phyloP scores from a whole-genome alignment of 2,888 invertebrate species.

The Oscheius onirici region DNA sequence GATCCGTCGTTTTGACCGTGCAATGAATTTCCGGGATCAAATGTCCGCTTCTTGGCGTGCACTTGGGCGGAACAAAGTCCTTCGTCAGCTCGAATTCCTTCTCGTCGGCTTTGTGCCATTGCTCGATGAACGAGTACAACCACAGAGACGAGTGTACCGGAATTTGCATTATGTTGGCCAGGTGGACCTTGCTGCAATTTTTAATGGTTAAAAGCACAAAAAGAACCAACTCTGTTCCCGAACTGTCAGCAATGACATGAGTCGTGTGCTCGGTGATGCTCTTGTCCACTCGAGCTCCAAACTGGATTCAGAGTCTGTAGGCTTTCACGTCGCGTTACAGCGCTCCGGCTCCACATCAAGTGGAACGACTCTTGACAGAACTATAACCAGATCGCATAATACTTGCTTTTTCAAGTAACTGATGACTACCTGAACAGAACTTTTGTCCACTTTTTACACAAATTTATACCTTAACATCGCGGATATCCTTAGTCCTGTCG shows the following conservation, averaged over 20 bases:
- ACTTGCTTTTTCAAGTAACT: conserved; percentile 54
- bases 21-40: conserved; percentile 44
- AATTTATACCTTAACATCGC: conserved; percentile 58
- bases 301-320: conserved; percentile 59
- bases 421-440: conserved; percentile 56
- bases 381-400: conserved; percentile 55
- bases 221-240: conserved; percentile 61
- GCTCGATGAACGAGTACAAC: conserved; percentile 62
- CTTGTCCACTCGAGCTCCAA: conserved; percentile 60
- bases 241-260: conserved; percentile 82
- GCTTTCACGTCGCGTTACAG: too few species aligned
- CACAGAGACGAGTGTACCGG: conserved; percentile 61
- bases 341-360: conserved; percentile 46
- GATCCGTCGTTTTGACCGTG: conserved; percentile 45
- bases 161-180: conserved; percentile 51
- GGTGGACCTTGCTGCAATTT: conserved; percentile 61
- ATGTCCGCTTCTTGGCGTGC: conserved; percentile 37
- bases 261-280: conserved; percentile 77
- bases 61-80: conserved; percentile 38
- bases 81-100: conserved; percentile 46
- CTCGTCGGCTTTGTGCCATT: conserved; percentile 61
- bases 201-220: too few species aligned
- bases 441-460: not conserved
- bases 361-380: conserved; percentile 65
- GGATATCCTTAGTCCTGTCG: conserved; percentile 74